Evolutionary conservation across 1,140 invertebrate species (phyloP).

Genomic region (Calephelis virginiensis): DNA sequence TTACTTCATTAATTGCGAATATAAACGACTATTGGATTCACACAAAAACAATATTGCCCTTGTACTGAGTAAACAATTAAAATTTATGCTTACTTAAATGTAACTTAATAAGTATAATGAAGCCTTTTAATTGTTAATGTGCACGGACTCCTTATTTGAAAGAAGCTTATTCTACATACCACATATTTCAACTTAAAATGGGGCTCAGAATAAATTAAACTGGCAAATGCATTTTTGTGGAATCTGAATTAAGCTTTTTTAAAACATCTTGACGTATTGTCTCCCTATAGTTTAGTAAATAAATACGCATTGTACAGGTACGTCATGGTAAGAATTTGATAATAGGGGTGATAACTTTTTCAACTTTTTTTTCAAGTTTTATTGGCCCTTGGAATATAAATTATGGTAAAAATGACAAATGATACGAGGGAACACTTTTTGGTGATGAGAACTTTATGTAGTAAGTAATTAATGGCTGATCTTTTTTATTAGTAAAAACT

Average conservation of each 20-base stretch:
- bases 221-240: conserved; percentile 4
- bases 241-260: background rate
- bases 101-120: conserved; percentile 28
- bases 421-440: too few relatives aligned
- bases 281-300: background rate
- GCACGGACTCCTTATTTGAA: conserved; percentile 21
- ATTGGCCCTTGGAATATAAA: too few relatives aligned
- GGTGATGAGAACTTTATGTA: too few relatives aligned
- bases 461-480: too few relatives aligned
- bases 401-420: too few relatives aligned
- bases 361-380: too few relatives aligned
- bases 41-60: background rate
- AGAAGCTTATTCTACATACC: conserved; percentile 18
- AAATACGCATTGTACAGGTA: too few relatives aligned
- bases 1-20: background rate
- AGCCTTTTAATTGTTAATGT: conserved; percentile 23
- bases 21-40: background rate
- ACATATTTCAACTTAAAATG: conserved; percentile 15
- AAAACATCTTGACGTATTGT: too few relatives aligned
- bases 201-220: background rate
- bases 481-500: too few relatives aligned
- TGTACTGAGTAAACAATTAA: conserved; percentile 12
- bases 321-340: too few relatives aligned
- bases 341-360: too few relatives aligned
- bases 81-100: conserved; percentile 15